Conservation (phyloP, 2,888 invertebrate genomes). For the Metopia argyrocephala region DNA sequence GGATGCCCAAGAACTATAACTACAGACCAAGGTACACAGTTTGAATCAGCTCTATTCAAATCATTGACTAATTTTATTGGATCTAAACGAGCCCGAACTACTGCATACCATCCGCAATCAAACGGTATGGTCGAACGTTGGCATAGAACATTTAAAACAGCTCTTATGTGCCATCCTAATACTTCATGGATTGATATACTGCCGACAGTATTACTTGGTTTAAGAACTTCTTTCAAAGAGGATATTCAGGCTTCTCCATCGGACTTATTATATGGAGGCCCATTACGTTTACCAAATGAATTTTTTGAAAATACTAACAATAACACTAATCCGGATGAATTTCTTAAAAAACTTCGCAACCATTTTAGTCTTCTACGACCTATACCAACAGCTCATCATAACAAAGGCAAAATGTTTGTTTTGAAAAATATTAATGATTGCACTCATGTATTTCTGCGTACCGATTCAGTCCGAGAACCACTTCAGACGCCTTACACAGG, state of each 20-base stretch:
- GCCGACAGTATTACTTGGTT: slow-evolving; percentile 5
- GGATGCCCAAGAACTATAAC: slow-evolving; percentile 22
- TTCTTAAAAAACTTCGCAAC: slow-evolving; percentile 8
- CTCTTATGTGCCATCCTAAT: slow-evolving; percentile 45
- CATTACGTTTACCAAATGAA: not conserved
- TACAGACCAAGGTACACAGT: slow-evolving; percentile 21
- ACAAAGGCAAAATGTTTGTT: slow-evolving; percentile 49
- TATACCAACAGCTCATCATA: slow-evolving; percentile 46
- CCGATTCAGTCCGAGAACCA: slow-evolving; percentile 11
- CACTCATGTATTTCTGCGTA: too few species aligned
- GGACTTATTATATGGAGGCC: slow-evolving; percentile 2
- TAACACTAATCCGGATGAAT: not conserved
- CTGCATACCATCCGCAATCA: slow-evolving; percentile 51
- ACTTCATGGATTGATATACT: slow-evolving; percentile 1
- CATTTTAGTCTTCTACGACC: slow-evolving; percentile 40
- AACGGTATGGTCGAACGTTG: slow-evolving; percentile 57
- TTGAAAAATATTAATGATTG: slow-evolving; percentile 38
- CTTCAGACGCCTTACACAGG: slow-evolving; percentile 45
- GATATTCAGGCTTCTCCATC: slow-evolving; percentile 32
- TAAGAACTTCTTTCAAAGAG: slow-evolving; percentile 8
- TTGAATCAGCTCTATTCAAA: slow-evolving; percentile 44
- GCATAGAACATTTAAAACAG: slow-evolving; percentile 54
- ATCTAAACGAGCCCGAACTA: slow-evolving; percentile 35
- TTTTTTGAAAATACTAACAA: slow-evolving; percentile 15
- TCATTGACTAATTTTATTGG: slow-evolving; percentile 38